These are phyloP conservation scores for Sternotherus odoratus DNA, from an alignment of 2,797 vertebrate species.

Conservation along the genomic window DNA sequence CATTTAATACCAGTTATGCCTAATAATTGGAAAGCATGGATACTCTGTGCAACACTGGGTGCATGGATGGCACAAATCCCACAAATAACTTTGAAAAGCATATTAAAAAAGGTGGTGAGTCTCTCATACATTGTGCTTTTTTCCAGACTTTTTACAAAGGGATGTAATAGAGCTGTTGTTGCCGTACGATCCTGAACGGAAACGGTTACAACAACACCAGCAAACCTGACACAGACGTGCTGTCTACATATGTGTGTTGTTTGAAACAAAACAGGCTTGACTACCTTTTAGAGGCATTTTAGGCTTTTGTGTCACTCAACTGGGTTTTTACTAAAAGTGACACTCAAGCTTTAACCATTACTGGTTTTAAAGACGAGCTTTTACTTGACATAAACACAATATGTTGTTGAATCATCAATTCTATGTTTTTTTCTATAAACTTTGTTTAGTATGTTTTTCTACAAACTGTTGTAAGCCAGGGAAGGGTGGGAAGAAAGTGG, in stretches of 20 bases:
- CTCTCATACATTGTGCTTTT: background rate
- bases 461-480: background rate
- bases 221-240: accelerated
- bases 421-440: background rate
- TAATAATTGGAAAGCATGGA: accelerated
- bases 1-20: background rate
- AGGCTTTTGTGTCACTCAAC: background rate
- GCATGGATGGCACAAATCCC: background rate
- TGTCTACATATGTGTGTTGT: accelerated
- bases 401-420: background rate
- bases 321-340: background rate
- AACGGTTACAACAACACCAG: accelerated
- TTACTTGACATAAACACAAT: background rate
- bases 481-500: background rate
- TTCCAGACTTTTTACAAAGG: accelerated
- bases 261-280: accelerated
- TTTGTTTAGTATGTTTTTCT: background rate
- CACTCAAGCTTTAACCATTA: background rate
- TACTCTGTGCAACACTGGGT: background rate
- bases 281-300: background rate
- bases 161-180: background rate
- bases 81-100: background rate
- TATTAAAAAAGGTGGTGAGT: accelerated
- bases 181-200: background rate
- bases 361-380: background rate